Conservation (phyloP, 2,797 vertebrate species). For the Sebastes variabilis region DNA sequence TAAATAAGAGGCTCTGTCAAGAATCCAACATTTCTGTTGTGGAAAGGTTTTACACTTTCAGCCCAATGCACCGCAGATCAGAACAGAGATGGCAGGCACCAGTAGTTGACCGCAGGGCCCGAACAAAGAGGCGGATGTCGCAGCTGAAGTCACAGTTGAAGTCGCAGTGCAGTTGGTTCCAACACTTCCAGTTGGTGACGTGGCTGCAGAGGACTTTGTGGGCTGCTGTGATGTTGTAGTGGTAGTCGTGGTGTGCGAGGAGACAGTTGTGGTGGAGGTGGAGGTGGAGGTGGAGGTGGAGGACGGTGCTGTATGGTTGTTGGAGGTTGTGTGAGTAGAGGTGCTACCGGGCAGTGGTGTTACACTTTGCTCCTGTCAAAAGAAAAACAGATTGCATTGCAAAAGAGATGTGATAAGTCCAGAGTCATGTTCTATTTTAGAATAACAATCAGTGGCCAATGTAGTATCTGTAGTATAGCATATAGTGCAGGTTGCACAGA, state of each 20-base stretch:
- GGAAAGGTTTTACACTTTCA: background rate
- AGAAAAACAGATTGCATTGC: background rate
- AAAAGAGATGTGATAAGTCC: background rate
- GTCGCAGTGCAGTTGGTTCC: accelerated
- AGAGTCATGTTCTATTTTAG: background rate
- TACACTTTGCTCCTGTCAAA: accelerated
- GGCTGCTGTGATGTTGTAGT: background rate
- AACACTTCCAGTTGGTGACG: accelerated
- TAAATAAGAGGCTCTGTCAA: background rate
- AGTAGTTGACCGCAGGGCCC: conserved; percentile 24
- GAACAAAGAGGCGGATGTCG: background rate
- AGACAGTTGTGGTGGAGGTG: background rate
- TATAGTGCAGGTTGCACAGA: background rate
- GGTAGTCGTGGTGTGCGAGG: accelerated
- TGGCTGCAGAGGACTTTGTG: accelerated
- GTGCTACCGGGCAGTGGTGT: accelerated
- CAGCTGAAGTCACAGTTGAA: accelerated
- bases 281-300: background rate
- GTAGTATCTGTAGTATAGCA: background rate
- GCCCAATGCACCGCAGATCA: background rate
- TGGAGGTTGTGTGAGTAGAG: background rate
- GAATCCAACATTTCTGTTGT: background rate
- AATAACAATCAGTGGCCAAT: background rate
- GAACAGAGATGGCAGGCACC: background rate
- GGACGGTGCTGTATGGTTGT: background rate